phyloP scores from a whole-genome alignment of 2,888 invertebrate species.

The Eretmocerus hayati region DNA sequence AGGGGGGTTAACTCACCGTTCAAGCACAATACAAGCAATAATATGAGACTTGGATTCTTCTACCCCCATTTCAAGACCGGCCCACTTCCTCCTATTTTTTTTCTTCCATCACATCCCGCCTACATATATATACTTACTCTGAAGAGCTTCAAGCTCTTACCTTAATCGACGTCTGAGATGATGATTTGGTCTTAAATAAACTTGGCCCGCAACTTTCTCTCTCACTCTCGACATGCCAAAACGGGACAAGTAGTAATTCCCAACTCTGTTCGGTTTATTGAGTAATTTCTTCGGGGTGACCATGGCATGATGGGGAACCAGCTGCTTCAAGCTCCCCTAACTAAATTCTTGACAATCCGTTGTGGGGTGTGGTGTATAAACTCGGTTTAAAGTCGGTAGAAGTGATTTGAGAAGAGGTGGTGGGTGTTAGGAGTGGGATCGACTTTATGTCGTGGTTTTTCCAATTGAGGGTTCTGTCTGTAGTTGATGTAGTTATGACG shows the following conservation, averaged over 20 bases:
- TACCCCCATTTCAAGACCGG: neutral
- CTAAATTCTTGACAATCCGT: too few relatives aligned
- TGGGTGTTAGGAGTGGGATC: too few relatives aligned
- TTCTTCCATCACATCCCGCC: conserved; percentile 10
- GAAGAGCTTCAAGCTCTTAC: conserved; percentile 30
- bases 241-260: neutral
- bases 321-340: too few relatives aligned
- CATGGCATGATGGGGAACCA: too few relatives aligned
- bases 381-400: too few relatives aligned
- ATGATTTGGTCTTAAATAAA: conserved; percentile 48
- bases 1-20: too few relatives aligned
- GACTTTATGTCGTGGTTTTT: too few relatives aligned
- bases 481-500: too few relatives aligned
- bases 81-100: too few relatives aligned
- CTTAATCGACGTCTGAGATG: conserved; percentile 39
- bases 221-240: neutral
- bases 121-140: conserved; percentile 7
- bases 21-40: conserved; percentile 45
- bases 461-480: too few relatives aligned
- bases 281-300: conserved; percentile 1
- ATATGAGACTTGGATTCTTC: conserved; percentile 32
- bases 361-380: too few relatives aligned
- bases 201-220: conserved; percentile 33
- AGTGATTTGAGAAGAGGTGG: too few relatives aligned
- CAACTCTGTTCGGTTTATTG: conserved; percentile 1